phyloP scores from a whole-genome alignment of 1,140 invertebrate genomes.

The Papilio aristodemus region DNA sequence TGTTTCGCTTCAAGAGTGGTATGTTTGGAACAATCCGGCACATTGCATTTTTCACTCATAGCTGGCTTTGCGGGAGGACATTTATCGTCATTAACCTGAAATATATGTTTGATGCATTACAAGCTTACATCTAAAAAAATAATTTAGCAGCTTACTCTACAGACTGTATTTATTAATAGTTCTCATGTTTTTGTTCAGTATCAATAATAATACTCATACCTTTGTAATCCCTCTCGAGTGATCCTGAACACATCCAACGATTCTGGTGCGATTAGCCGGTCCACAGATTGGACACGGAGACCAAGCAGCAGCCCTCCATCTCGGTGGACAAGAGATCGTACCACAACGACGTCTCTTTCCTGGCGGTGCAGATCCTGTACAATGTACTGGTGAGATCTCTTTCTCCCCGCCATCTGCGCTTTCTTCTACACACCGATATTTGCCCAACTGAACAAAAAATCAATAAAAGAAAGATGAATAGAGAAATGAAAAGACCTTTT shows the following conservation, averaged over 20 bases:
- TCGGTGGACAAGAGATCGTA: constrained; percentile 61
- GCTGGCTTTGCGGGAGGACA: constrained; percentile 62
- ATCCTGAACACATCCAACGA: constrained; percentile 73
- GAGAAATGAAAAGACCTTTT: neutral
- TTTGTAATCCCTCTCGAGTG: constrained; percentile 71
- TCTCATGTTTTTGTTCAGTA: too few relatives aligned
- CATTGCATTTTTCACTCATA: constrained; percentile 59
- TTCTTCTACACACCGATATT: constrained; percentile 65
- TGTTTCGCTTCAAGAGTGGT: constrained; percentile 44
- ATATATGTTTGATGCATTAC: neutral
- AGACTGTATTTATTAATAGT: too few relatives aligned
- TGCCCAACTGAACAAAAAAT: constrained; percentile 56
- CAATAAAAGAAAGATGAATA: constrained; percentile 21
- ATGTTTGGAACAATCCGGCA: constrained; percentile 53
- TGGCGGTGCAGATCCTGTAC: constrained; percentile 53
- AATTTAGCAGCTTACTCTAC: too few relatives aligned
- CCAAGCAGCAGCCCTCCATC: constrained; percentile 72
- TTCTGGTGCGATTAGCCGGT: constrained; percentile 58
- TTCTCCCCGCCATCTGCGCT: constrained; percentile 43
- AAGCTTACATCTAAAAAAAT: too few relatives aligned
- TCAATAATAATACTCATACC: too few relatives aligned
- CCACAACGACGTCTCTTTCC: constrained; percentile 58
- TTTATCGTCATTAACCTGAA: constrained; percentile 68
- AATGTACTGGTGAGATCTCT: constrained; percentile 65
- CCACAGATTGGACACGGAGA: constrained; percentile 72